Evolutionary conservation across 30 jellyfish, hydroid and myxozoan genomes (phyloP), one percentile per base, ranked within the genome.

Genomic region (Aurelia coerulea): DNA sequence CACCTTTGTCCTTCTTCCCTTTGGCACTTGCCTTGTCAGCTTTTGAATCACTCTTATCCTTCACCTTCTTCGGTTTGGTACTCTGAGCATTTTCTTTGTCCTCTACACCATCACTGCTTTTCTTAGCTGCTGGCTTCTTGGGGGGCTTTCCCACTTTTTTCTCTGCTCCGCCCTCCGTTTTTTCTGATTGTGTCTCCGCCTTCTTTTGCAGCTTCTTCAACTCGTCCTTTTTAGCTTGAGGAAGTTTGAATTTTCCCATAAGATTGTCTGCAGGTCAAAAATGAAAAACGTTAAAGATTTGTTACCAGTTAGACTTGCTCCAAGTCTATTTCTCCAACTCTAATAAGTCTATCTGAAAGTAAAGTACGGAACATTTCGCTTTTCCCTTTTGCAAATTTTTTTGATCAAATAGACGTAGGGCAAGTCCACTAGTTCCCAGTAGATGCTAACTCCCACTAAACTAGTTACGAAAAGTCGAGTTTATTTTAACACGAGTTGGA

Each of bases 211-310:
- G 60, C 50, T 79, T 79, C 80, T 79, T 79, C 42, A 79, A 59
- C 42, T 79, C 89, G 32, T 79, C 89, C 62, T 79, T 79, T 18
- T 75, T 64, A 50, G 66, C 89, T 64, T 79, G 66, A 34, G 89
- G 67, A 8, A 79, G 72, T 29, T 79, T 79, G 58, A 79, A 53
- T 70, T 79, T 79, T 14, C 89, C 89, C 67, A 56, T 64, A 67
- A 79, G 73, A 33, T 79, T 64, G 10, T 75, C 89, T 46, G 56
- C 8, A 7, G 56, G 2, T 46, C 56, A 46, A 46, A 9, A 46
- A 39, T 39, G 51, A 46, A 46, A 46, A 46, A 46, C 11, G 15
- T 46, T 46, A 9, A 46, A 46, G 1, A 6, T 5, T 37, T 23
- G 29, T 23, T 23, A 23, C 29, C 29, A 23, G 29, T 23, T 23